phyloP scores from a whole-genome alignment of 2,888 invertebrate genomes.

The Eupithecia subfuscata region DNA sequence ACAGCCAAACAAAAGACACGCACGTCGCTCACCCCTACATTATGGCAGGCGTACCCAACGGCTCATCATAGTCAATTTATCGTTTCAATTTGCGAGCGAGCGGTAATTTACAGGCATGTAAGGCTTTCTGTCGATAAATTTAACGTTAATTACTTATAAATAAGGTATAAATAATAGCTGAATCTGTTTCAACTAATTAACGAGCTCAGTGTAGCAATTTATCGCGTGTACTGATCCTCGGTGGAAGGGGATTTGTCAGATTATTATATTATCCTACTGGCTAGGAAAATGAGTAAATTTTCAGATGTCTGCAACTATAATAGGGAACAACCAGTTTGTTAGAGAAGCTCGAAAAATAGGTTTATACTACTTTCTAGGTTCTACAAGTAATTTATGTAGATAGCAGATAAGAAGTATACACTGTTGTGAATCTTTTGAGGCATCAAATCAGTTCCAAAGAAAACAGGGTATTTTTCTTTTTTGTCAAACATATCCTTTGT shows the following conservation, averaged over 20 bases:
- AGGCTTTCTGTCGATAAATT: slow-evolving; percentile 42
- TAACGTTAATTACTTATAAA: slow-evolving; percentile 44
- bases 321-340: too few relatives aligned
- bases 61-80: slow-evolving; percentile 51
- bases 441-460: too few relatives aligned
- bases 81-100: slow-evolving; percentile 53
- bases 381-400: too few relatives aligned
- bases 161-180: slow-evolving; percentile 39
- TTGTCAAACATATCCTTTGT: too few relatives aligned
- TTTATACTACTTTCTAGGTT: too few relatives aligned
- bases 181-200: slow-evolving; percentile 31
- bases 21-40: not conserved
- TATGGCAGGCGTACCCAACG: slow-evolving; percentile 37
- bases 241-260: slow-evolving; percentile 7
- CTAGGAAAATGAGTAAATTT: not conserved
- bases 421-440: too few relatives aligned
- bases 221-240: slow-evolving; percentile 1
- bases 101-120: slow-evolving; percentile 41
- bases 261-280: not conserved
- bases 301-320: not conserved
- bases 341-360: too few relatives aligned
- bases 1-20: not conserved
- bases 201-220: slow-evolving; percentile 14
- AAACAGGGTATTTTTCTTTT: too few relatives aligned
- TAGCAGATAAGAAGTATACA: too few relatives aligned